phyloP scores from a whole-genome alignment of 2,797 vertebrate species.

The Lagodon rhomboides region DNA sequence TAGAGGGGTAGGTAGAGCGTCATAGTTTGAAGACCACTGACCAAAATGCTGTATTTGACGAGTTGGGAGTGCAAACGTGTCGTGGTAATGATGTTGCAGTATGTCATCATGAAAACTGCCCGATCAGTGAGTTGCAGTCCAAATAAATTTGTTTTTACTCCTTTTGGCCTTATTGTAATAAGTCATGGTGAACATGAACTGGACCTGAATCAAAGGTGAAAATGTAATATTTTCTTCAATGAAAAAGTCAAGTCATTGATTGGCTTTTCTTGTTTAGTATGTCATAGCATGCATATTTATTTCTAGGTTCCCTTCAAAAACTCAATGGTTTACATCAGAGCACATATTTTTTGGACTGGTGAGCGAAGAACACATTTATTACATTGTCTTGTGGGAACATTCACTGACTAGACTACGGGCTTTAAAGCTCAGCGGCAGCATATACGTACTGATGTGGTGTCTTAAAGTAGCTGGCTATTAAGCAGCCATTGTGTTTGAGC shows the following conservation, averaged over 20 bases:
- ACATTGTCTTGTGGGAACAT: conserved; percentile 16
- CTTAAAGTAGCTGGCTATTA: conserved; percentile 68
- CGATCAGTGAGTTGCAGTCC: not conserved
- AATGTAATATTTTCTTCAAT: not conserved
- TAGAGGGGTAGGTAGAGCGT: too few species aligned
- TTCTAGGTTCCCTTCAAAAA: not conserved
- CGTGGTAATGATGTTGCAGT: not conserved
- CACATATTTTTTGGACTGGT: not conserved
- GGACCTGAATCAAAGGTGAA: not conserved
- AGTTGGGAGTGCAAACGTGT: too few species aligned
- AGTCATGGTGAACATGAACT: not conserved
- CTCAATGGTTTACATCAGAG: not conserved
- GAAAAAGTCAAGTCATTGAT: not conserved
- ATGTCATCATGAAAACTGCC: not conserved
- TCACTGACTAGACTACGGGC: conserved; percentile 12
- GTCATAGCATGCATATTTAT: not conserved
- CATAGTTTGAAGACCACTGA: too few species aligned
- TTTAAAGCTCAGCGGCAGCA: conserved; percentile 37
- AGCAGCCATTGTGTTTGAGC: conserved; percentile 55
- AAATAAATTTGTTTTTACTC: not conserved
- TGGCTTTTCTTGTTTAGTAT: not conserved
- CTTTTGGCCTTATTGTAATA: not conserved
- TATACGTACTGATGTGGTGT: conserved; percentile 52
- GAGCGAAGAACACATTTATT: conserved; percentile 18
- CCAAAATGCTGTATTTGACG: too few species aligned